Conservation (phyloP, 2,113 vertebrate species). For the Climacteris rufus region DNA sequence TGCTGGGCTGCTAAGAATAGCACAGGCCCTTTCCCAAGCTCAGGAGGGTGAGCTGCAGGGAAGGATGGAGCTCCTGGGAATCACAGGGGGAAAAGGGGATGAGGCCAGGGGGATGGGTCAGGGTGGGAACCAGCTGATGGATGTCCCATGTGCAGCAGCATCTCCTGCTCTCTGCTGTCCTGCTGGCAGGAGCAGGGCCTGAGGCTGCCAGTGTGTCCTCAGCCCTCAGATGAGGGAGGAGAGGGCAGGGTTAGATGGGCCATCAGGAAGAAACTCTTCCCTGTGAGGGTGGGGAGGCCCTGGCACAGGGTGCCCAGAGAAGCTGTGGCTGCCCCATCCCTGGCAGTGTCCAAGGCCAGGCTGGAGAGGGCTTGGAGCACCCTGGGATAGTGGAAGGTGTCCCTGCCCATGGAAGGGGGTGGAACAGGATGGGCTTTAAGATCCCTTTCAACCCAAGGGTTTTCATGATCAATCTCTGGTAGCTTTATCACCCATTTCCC, state of each 20-base stretch:
- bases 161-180: background rate
- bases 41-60: background rate
- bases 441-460: background rate
- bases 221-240: background rate
- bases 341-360: background rate
- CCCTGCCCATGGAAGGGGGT: background rate
- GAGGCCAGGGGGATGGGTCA: fast-evolving
- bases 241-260: background rate
- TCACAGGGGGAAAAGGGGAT: background rate
- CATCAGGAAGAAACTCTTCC: background rate
- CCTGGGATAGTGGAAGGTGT: background rate
- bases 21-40: background rate
- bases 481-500: background rate
- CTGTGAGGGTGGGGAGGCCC: background rate
- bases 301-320: background rate
- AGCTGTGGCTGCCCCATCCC: background rate
- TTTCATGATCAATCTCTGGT: background rate
- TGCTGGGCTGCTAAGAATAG: background rate
- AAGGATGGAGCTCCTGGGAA: background rate
- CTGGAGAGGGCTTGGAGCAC: fast-evolving
- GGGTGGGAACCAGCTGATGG: fast-evolving
- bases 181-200: background rate
- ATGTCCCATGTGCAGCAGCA: fast-evolving
- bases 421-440: background rate
- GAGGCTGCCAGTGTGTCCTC: background rate